Conservation (phyloP, 1,140 invertebrate genomes). For the Drosophila setifemur region DNA sequence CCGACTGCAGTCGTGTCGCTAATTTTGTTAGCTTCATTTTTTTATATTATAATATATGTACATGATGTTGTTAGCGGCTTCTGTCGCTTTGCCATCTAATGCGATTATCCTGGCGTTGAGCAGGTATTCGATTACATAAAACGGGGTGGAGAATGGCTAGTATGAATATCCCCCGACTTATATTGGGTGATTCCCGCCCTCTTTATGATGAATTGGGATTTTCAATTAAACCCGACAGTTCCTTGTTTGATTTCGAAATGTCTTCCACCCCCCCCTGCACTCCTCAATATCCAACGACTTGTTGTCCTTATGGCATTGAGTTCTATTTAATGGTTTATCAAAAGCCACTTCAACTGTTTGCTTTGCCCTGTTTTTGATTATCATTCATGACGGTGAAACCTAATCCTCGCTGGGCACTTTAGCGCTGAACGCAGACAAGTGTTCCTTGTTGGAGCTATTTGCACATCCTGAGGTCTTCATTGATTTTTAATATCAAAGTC, state of each 20-base stretch:
- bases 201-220: slow-evolving; percentile 70
- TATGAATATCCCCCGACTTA: background rate
- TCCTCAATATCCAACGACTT: background rate
- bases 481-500: background rate
- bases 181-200: background rate
- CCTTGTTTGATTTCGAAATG: slow-evolving; percentile 41
- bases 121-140: slow-evolving; percentile 68
- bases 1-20: slow-evolving; percentile 7
- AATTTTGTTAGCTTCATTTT: slow-evolving; percentile 39
- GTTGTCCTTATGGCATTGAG: slow-evolving; percentile 49
- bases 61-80: no score
- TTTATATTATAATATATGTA: background rate
- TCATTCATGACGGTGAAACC: slow-evolving; percentile 59
- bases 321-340: slow-evolving; percentile 80
- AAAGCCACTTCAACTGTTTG: slow-evolving; percentile 80
- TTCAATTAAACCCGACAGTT: slow-evolving; percentile 72
- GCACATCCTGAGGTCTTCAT: background rate
- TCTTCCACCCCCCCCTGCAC: background rate
- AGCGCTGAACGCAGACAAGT: slow-evolving; percentile 6
- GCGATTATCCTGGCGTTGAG: slow-evolving; percentile 60
- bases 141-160: background rate
- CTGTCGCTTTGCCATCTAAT: slow-evolving; percentile 40
- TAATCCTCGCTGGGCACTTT: slow-evolving; percentile 29
- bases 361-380: slow-evolving; percentile 45
- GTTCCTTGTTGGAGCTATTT: background rate